These are phyloP conservation scores for Himalopsyche tibetana DNA, from an alignment of 2,888 invertebrate species.

Conservation along the genomic window DNA sequence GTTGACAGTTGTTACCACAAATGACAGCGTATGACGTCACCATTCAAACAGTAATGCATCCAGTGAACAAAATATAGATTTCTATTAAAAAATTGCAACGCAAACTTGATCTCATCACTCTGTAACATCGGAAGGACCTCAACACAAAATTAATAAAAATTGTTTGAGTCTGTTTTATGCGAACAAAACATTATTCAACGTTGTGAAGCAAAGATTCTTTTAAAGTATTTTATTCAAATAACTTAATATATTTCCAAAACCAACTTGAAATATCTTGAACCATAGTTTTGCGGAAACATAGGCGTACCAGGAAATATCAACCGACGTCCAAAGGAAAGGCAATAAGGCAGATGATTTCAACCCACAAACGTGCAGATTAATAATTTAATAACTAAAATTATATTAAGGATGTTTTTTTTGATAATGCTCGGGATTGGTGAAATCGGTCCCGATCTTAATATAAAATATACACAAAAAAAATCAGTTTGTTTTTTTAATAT, in stretches of 20 bases:
- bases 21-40: too few relatives aligned
- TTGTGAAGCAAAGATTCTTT: not conserved
- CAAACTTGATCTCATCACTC: too few relatives aligned
- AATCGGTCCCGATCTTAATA: too few relatives aligned
- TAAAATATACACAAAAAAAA: too few relatives aligned
- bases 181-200: not conserved
- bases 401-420: too few relatives aligned
- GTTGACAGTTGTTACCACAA: too few relatives aligned
- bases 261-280: slow-evolving; percentile 8
- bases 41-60: too few relatives aligned
- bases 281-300: slow-evolving; percentile 1
- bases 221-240: slow-evolving; percentile 23
- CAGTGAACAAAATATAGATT: too few relatives aligned
- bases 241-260: slow-evolving; percentile 26
- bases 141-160: not conserved
- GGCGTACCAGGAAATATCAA: slow-evolving; percentile 10
- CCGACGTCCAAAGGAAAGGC: not conserved
- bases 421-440: too few relatives aligned
- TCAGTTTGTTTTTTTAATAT: too few relatives aligned
- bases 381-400: too few relatives aligned
- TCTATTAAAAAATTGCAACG: too few relatives aligned
- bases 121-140: not conserved
- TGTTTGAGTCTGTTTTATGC: not conserved
- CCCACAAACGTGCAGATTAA: not conserved
- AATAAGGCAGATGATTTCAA: not conserved